These are phyloP conservation scores for Otis tarda DNA, from an alignment of 2,113 vertebrate species.

Conservation along the genomic window DNA sequence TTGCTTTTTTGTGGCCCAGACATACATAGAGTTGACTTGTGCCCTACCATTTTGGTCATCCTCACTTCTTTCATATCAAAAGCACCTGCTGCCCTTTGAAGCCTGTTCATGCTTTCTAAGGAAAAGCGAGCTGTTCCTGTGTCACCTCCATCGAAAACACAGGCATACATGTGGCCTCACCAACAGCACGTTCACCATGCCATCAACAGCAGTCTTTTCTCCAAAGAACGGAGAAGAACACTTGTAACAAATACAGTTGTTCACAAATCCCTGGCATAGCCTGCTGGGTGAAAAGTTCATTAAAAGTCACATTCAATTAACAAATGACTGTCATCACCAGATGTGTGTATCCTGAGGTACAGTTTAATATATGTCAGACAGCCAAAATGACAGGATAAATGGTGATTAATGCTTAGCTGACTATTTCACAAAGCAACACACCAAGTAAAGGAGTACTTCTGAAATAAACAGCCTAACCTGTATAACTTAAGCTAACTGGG, in stretches of 20 bases:
- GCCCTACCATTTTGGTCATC: not conserved
- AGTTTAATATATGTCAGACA: constrained; percentile 2
- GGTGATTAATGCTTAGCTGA: constrained; percentile 27
- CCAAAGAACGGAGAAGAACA: not conserved
- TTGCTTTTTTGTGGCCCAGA: not conserved
- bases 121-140: not conserved
- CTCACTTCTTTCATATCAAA: not conserved
- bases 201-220: not conserved
- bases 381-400: constrained; percentile 4
- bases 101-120: not conserved
- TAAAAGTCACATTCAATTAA: constrained; percentile 52
- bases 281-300: constrained; percentile 33
- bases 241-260: not conserved
- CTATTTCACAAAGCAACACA: not conserved
- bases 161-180: not conserved
- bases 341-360: constrained; percentile 5
- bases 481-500: not conserved
- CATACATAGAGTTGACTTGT: not conserved
- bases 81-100: not conserved
- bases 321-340: not conserved
- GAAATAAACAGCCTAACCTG: not conserved
- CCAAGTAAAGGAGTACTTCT: not conserved
- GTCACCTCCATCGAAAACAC: not conserved
- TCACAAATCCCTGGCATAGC: not conserved
- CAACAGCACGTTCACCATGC: not conserved